These are phyloP conservation scores for Ptychochromis oligacanthus DNA, from an alignment of 2,113 vertebrate species.

Conservation along the genomic window DNA sequence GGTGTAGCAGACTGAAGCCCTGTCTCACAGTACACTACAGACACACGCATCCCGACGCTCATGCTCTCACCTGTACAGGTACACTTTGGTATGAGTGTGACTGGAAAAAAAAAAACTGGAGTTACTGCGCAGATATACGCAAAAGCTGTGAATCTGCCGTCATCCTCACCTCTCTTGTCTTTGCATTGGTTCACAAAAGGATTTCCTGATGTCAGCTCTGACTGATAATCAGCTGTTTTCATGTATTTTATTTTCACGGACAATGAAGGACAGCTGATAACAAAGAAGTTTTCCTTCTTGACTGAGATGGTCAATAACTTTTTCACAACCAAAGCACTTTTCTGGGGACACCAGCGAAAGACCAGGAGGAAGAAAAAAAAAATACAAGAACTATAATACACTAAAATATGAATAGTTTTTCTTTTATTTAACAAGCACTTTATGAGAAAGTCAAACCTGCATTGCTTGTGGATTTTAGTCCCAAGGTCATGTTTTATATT, in stretches of 20 bases:
- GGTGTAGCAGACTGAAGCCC: constrained; percentile 80
- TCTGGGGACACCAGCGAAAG: constrained; percentile 72
- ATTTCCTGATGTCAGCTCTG: constrained; percentile 37
- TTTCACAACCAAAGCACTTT: constrained; percentile 88
- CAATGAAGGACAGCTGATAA: constrained; percentile 60
- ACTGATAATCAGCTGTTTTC: constrained; percentile 34
- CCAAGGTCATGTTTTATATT: constrained; percentile 75
- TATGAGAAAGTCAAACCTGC: constrained; percentile 74
- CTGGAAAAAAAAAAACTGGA: constrained; percentile 32
- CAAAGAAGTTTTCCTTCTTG: constrained; percentile 47
- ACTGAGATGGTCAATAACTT: constrained; percentile 49
- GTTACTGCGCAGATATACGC: constrained; percentile 38
- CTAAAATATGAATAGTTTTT: constrained; percentile 32
- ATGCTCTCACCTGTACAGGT: constrained; percentile 67
- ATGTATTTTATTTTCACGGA: constrained; percentile 29
- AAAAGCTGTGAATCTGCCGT: constrained; percentile 51
- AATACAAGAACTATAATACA: constrained; percentile 67
- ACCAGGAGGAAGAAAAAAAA: constrained; percentile 60
- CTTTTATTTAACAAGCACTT: constrained; percentile 80
- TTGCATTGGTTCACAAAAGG: constrained; percentile 53
- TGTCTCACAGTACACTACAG: constrained; percentile 22
- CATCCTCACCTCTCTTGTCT: constrained; percentile 14
- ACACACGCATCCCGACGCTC: constrained; percentile 34
- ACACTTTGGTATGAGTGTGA: constrained; percentile 48
- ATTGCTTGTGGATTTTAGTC: constrained; percentile 76